These are phyloP conservation scores for Daubentonia madagascariensis DNA, from an alignment of 2,113 vertebrate genomes.

Conservation along the genomic window DNA sequence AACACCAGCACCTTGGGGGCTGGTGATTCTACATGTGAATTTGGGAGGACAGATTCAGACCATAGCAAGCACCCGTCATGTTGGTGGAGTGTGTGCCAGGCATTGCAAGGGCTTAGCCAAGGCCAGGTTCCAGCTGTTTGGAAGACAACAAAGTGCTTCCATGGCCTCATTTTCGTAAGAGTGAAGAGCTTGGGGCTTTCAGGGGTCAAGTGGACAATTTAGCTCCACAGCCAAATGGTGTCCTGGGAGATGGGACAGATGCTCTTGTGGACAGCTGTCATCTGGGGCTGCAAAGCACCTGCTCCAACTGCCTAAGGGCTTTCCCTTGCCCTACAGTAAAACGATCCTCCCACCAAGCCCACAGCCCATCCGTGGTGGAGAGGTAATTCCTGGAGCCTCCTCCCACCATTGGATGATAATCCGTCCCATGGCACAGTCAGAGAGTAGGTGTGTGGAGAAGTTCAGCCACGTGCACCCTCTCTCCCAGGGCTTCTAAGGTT, in stretches of 20 bases:
- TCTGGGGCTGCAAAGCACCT: neutral
- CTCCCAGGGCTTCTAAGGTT: too few species aligned
- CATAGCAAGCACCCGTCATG: fast-evolving
- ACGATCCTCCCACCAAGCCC: neutral
- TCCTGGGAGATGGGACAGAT: neutral
- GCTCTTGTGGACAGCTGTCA: fast-evolving
- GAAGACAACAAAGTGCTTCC: neutral
- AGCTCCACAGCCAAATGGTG: too few species aligned
- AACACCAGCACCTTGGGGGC: too few species aligned
- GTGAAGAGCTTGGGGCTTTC: neutral
- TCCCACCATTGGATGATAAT: neutral
- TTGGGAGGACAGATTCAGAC: neutral
- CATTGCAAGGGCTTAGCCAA: fast-evolving
- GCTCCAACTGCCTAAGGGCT: neutral
- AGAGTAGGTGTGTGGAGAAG: neutral
- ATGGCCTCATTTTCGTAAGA: fast-evolving
- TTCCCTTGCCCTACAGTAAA: too few species aligned
- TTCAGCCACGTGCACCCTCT: too few species aligned
- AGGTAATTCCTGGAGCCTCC: neutral
- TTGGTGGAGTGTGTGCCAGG: fast-evolving
- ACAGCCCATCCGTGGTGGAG: too few species aligned
- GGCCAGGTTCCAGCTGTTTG: neutral
- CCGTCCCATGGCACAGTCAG: neutral
- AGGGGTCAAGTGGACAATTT: neutral
- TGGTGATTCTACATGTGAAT: neutral